Evolutionary conservation across 35 echinoderm and acorn worm species (phyloP).

Genomic region (Holothuria glaberrima): DNA sequence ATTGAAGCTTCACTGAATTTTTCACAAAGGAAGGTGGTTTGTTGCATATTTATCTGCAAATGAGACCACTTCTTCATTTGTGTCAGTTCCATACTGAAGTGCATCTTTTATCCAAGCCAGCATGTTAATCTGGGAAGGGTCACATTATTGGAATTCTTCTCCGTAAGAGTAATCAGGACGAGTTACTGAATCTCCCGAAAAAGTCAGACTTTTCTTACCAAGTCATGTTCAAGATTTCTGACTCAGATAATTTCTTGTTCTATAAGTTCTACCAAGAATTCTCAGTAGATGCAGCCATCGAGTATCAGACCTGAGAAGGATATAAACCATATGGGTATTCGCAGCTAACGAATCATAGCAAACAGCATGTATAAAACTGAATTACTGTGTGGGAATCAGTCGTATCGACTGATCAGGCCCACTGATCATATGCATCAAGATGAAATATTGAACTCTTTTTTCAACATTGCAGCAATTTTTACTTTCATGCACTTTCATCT

Average conservation of each 20-base stretch:
- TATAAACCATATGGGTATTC: conserved; percentile 63
- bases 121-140: conserved; percentile 61
- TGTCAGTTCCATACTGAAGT: conserved; percentile 3
- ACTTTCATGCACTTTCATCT: too few relatives aligned
- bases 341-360: conserved; percentile 38
- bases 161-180: conserved; percentile 51
- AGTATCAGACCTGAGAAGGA: conserved; percentile 61
- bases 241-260: conserved; percentile 1
- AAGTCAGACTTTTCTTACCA: conserved; percentile 63
- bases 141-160: conserved; percentile 66
- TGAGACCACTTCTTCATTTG: conserved; percentile 25
- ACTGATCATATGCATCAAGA: too few relatives aligned
- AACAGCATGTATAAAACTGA: too few relatives aligned
- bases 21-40: too few relatives aligned
- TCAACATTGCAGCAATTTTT: too few relatives aligned
- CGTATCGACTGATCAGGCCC: too few relatives aligned
- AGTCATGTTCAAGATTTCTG: too few relatives aligned
- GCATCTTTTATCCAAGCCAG: too few relatives aligned
- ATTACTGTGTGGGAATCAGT: too few relatives aligned
- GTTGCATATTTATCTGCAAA: too few relatives aligned
- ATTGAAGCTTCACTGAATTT: too few relatives aligned
- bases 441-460: too few relatives aligned
- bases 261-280: conserved; percentile 46
- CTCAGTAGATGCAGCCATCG: conserved; percentile 57
- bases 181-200: conserved; percentile 63